These are phyloP conservation scores for Drosophila baimaii DNA, from an alignment of 1,140 invertebrate genomes.

Conservation along the genomic window DNA sequence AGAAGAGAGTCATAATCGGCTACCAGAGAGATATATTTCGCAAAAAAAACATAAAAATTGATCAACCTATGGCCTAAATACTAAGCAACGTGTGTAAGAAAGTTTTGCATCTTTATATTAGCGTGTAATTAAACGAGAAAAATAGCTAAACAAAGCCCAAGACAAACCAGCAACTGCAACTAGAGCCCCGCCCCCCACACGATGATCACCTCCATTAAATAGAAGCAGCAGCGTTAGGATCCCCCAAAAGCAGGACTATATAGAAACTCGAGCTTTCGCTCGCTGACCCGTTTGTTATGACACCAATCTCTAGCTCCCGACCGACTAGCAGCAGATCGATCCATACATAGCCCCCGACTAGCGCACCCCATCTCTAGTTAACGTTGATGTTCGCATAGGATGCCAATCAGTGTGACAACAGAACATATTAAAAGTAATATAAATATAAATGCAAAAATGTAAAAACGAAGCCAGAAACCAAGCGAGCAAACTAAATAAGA, in stretches of 20 bases:
- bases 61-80: conserved; percentile 72
- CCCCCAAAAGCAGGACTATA: conserved; percentile 19
- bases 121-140: conserved; percentile 66
- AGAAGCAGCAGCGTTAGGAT: conserved; percentile 18
- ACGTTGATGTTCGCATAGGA: conserved; percentile 72
- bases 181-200: conserved; percentile 34
- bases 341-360: conserved; percentile 25
- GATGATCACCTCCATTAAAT: conserved; percentile 24
- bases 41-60: conserved; percentile 41
- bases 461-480: conserved; percentile 47
- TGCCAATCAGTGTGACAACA: conserved; percentile 62
- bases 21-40: conserved; percentile 21
- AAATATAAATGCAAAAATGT: conserved; percentile 51
- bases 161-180: conserved; percentile 42
- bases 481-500: conserved; percentile 39
- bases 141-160: conserved; percentile 46
- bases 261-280: neutral
- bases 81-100: conserved; percentile 75
- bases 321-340: conserved; percentile 11
- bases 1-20: conserved; percentile 19
- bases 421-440: conserved; percentile 44
- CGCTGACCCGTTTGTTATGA: conserved; percentile 26
- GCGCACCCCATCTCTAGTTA: conserved; percentile 54
- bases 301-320: neutral
- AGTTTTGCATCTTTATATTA: conserved; percentile 83